phyloP scores from a whole-genome alignment of 2,113 vertebrate genomes.

The Oplegnathus fasciatus region DNA sequence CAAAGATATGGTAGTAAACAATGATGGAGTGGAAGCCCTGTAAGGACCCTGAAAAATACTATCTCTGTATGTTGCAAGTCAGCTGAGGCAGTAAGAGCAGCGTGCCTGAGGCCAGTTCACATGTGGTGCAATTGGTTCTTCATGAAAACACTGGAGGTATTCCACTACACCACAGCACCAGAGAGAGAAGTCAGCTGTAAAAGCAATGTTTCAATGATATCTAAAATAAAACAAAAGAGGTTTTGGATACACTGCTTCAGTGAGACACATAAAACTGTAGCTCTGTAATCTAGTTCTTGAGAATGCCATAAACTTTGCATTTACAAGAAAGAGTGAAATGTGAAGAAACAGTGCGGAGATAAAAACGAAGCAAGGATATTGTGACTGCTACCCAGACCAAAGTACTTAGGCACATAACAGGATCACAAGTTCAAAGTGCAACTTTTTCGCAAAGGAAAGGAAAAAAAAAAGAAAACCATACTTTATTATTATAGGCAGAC shows the following conservation, averaged over 20 bases:
- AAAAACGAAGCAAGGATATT: conserved; percentile 36
- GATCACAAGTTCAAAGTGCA: conserved; percentile 42
- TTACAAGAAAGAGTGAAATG: conserved; percentile 30
- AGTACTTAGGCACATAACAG: conserved; percentile 33
- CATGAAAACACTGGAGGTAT: conserved; percentile 38
- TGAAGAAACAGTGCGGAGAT: conserved; percentile 5
- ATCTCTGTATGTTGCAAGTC: conserved; percentile 25
- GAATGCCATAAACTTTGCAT: conserved; percentile 36
- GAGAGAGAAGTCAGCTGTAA: conserved; percentile 13
- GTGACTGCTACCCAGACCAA: conserved; percentile 39
- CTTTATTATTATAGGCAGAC: conserved; percentile 44
- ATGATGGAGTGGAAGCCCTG: not conserved
- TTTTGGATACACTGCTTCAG: conserved; percentile 47
- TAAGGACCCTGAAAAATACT: conserved; percentile 19
- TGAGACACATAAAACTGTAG: conserved; percentile 49
- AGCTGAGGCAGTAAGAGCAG: conserved; percentile 30
- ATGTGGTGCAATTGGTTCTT: conserved; percentile 37
- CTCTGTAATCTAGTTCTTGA: conserved; percentile 67
- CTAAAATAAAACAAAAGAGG: conserved; percentile 70
- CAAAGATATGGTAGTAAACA: not conserved
- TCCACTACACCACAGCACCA: conserved; percentile 18
- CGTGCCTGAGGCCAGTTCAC: conserved; percentile 37
- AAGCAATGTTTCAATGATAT: conserved; percentile 41
- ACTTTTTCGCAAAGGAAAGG: conserved; percentile 16
- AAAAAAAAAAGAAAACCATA: not conserved